A percentile compares a stretch with the other conserved stretches of the same genome.
Conservation (phyloP, 2,113 vertebrate genomes). For the Actinemys pallida region DNA sequence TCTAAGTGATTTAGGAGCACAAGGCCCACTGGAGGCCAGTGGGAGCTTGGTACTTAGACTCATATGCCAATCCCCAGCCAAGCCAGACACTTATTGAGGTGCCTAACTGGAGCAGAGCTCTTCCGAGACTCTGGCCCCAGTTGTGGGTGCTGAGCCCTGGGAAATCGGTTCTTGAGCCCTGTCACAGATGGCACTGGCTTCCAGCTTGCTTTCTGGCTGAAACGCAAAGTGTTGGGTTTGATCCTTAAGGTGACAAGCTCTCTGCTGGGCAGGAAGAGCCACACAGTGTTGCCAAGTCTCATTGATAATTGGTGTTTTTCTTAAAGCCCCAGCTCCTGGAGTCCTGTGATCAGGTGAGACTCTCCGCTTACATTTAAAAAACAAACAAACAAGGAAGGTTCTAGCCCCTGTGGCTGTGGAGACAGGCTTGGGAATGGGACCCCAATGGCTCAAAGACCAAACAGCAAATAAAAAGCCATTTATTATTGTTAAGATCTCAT, state of each 20-base stretch:
- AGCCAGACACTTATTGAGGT: background rate
- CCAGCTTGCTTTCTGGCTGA: background rate
- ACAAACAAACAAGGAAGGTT: background rate
- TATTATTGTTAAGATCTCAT: background rate
- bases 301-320: background rate
- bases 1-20: background rate
- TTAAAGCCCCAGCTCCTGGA: background rate
- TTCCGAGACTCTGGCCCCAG: background rate
- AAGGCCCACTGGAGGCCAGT: background rate
- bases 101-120: background rate
- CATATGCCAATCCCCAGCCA: background rate
- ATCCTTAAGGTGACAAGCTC: background rate
- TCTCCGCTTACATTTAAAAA: background rate
- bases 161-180: background rate
- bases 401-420: background rate
- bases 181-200: background rate
- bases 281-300: background rate
- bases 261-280: background rate
- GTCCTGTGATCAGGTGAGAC: background rate
- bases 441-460: background rate
- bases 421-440: background rate
- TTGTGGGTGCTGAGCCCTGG: background rate
- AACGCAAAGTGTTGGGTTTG: background rate
- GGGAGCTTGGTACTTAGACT: background rate
- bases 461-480: background rate